A percentile compares a stretch with the other conserved stretches of the same genome.
These are phyloP conservation scores for Lepisosteus oculatus DNA, from an alignment of 2,113 vertebrate species.

Conservation along the genomic window DNA sequence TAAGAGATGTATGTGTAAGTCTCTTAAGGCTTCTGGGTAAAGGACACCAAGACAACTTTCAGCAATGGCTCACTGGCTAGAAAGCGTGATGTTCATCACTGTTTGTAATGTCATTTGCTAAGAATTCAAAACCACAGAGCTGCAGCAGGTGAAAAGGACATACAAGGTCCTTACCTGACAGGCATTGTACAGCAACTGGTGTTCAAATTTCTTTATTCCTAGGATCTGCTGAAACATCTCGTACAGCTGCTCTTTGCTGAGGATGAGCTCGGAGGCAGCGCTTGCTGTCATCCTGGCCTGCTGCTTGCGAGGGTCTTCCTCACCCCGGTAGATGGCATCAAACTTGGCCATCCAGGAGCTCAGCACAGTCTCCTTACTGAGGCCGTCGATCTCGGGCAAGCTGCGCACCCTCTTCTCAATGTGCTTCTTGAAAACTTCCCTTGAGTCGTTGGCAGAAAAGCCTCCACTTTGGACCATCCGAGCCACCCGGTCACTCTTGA, in stretches of 20 bases:
- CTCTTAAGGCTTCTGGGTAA: too few relatives aligned
- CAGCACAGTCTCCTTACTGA: conserved; percentile 96
- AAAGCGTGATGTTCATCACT: too few relatives aligned
- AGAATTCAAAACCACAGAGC: neutral
- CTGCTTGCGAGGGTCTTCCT: conserved; percentile 92
- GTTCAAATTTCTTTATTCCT: conserved; percentile 97
- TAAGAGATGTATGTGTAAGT: too few relatives aligned
- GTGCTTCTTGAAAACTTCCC: conserved; percentile 98
- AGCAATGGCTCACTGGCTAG: too few relatives aligned
- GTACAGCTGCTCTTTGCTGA: conserved; percentile 97
- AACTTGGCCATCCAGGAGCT: conserved; percentile 99
- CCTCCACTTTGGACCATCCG: conserved; percentile 97
- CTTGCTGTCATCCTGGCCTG: conserved; percentile 93
- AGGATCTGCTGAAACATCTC: conserved; percentile 99
- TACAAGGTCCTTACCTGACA: conserved; percentile 80
- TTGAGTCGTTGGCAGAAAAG: conserved; percentile 88
- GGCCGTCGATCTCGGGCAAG: conserved; percentile 91
- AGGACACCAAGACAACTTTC: too few relatives aligned
- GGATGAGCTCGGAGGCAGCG: conserved; percentile 93
- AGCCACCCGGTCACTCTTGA: conserved; percentile 92
- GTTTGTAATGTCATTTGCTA: neutral
- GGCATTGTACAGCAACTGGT: conserved; percentile 95
- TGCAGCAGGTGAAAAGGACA: neutral
- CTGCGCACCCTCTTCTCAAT: conserved; percentile 97
- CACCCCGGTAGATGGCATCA: conserved; percentile 93